A percentile compares a stretch with the other conserved stretches of the same genome.
Conservation (phyloP, 1,140 invertebrate species). For the Drosophila tsacasi region DNA sequence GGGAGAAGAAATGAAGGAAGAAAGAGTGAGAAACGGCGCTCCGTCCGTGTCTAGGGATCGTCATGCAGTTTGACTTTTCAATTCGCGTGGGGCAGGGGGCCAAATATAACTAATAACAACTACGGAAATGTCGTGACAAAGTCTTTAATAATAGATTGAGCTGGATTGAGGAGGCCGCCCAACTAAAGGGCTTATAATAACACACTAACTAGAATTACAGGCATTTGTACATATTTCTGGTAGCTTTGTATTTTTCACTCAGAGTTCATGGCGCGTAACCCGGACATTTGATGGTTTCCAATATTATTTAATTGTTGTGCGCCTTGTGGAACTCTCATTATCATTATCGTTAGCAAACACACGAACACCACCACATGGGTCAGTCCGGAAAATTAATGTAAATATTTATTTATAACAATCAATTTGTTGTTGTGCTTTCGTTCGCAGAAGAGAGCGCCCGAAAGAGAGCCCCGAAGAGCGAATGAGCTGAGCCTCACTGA, state of each 20-base stretch:
- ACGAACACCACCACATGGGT: no score
- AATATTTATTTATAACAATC: slow-evolving; percentile 58
- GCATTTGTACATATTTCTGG: neutral
- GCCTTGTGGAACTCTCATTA: slow-evolving; percentile 21
- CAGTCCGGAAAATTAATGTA: no score
- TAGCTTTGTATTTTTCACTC: neutral
- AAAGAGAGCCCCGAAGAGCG: slow-evolving; percentile 20
- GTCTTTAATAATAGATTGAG: slow-evolving; percentile 36
- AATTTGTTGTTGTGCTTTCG: slow-evolving; percentile 13
- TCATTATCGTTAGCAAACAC: slow-evolving; percentile 41
- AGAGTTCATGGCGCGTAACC: slow-evolving; percentile 19
- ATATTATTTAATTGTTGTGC: slow-evolving; percentile 33
- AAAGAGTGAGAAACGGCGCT: neutral
- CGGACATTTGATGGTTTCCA: slow-evolving; percentile 22
- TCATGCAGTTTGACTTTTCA: slow-evolving; percentile 39
- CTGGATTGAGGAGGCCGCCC: neutral
- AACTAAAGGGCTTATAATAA: slow-evolving; percentile 19
- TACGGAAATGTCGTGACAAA: slow-evolving; percentile 44
- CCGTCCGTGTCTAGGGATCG: slow-evolving; percentile 27
- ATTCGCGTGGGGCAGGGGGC: slow-evolving; percentile 21
- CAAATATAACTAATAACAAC: slow-evolving; percentile 11
- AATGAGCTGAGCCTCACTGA: neutral
- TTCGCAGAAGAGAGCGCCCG: slow-evolving; percentile 19
- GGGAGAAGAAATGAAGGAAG: neutral
- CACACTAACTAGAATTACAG: neutral